Conservation (phyloP, 1,140 invertebrate species). For the Solen grandis region DNA sequence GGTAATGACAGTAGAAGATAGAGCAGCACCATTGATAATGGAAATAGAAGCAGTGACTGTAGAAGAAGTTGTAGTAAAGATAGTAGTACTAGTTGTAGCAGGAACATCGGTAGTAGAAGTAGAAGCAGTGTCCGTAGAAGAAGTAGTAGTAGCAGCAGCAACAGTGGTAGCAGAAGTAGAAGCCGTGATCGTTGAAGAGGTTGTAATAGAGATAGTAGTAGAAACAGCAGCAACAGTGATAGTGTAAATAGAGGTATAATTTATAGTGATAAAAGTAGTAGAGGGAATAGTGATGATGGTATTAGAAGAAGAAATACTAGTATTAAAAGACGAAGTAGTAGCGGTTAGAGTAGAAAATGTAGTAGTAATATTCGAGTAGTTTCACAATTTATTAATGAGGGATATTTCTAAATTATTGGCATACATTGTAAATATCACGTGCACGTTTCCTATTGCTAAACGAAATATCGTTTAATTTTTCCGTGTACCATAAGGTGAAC, state of each 20-base stretch:
- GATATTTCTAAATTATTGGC: too few species aligned
- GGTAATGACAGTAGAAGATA: too few species aligned
- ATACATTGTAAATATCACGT: too few species aligned
- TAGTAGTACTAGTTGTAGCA: slow-evolving; percentile 1
- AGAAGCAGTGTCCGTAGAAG: background rate
- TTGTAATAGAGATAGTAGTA: slow-evolving; percentile 1
- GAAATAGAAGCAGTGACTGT: too few species aligned
- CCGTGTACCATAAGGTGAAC: too few species aligned
- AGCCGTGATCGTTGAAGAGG: background rate
- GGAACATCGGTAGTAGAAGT: background rate
- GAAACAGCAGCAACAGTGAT: background rate
- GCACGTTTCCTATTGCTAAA: too few species aligned
- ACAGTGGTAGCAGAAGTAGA: background rate
- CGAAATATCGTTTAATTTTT: too few species aligned
- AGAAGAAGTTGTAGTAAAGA: too few species aligned
- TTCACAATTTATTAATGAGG: too few species aligned
- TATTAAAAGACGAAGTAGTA: background rate
- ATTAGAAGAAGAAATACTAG: background rate
- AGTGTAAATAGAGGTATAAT: background rate
- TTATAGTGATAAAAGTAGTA: background rate
- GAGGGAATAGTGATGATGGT: background rate
- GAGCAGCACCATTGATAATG: too few species aligned
- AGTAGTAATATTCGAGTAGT: too few species aligned
- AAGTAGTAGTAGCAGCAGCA: slow-evolving; percentile 3
- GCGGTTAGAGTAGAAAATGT: background rate